These are phyloP conservation scores for Paracanthobrama guichenoti DNA, from an alignment of 2,113 vertebrate species.

Conservation along the genomic window DNA sequence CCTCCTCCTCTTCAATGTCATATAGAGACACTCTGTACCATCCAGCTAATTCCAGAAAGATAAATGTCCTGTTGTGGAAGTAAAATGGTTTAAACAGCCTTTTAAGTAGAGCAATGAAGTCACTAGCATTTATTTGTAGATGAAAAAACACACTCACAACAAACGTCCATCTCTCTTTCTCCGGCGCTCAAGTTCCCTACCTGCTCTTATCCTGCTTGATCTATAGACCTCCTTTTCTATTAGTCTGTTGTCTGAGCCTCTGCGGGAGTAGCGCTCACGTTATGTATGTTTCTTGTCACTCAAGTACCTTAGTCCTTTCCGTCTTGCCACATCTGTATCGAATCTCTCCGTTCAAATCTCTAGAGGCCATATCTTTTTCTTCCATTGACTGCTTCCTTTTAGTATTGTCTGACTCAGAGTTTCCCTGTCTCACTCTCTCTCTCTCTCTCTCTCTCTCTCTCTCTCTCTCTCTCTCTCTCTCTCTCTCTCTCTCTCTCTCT, in stretches of 20 bases:
- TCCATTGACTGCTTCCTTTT: constrained; percentile 19
- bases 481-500: background rate
- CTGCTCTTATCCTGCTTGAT: background rate
- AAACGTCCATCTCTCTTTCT: constrained; percentile 25
- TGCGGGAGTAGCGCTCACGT: background rate
- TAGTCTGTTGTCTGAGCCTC: constrained; percentile 37
- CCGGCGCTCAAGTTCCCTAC: background rate
- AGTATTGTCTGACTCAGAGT: constrained; percentile 33
- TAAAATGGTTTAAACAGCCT: background rate
- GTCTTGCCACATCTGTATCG: constrained; percentile 26
- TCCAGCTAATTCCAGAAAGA: background rate
- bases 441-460: constrained; percentile 3
- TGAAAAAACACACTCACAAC: constrained; percentile 8
- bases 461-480: background rate
- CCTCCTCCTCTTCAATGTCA: background rate
- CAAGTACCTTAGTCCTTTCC: constrained; percentile 28
- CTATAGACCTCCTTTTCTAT: constrained; percentile 32
- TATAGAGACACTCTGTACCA: background rate
- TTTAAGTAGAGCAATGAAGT: background rate
- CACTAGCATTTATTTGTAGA: background rate
- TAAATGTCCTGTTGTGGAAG: background rate
- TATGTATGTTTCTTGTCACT: constrained; percentile 44
- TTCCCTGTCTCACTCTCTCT: constrained; percentile 6
- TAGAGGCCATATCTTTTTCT: constrained; percentile 35
- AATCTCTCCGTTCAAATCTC: constrained; percentile 35